phyloP scores from a whole-genome alignment of 2,113 vertebrate species.

The Lutjanus erythropterus region DNA sequence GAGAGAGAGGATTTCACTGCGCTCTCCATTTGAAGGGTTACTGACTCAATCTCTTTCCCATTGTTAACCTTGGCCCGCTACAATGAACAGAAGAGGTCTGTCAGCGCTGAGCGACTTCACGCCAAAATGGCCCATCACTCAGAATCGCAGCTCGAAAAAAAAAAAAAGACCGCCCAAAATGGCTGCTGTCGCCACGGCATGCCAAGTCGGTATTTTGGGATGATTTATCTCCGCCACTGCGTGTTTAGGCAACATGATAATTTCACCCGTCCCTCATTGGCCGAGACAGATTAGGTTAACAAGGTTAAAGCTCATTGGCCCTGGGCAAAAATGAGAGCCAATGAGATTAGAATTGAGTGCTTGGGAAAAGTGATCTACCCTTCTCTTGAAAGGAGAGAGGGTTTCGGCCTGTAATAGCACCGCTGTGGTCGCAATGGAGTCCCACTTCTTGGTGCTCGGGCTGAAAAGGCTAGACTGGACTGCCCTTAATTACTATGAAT shows the following conservation, averaged over 20 bases:
- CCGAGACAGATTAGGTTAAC: conserved; percentile 80
- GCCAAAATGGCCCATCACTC: conserved; percentile 63
- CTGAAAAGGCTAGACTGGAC: conserved; percentile 73
- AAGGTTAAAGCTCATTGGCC: conserved; percentile 82
- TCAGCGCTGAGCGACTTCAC: conserved; percentile 57
- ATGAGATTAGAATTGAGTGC: conserved; percentile 86
- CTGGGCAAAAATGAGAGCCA: conserved; percentile 80
- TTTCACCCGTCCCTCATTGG: conserved; percentile 78
- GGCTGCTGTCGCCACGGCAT: conserved; percentile 15
- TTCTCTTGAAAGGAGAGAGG: conserved; percentile 83
- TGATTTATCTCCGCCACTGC: conserved; percentile 65
- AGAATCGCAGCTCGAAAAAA: conserved; percentile 52
- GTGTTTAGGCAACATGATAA: conserved; percentile 78
- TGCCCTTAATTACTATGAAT: conserved; percentile 71
- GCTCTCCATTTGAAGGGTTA: conserved; percentile 43
- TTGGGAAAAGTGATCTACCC: conserved; percentile 84
- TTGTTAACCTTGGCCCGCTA: conserved; percentile 63
- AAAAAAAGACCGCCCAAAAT: conserved; percentile 53
- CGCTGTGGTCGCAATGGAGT: conserved; percentile 80
- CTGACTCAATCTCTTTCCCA: conserved; percentile 51
- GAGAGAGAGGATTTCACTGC: conserved; percentile 33
- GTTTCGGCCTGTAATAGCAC: conserved; percentile 74
- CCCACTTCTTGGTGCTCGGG: conserved; percentile 78
- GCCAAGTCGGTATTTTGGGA: conserved; percentile 51
- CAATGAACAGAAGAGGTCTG: conserved; percentile 59